Base-by-base conservation (phyloP, 2,113 vertebrate species). In the Piaya cayana region DNA sequence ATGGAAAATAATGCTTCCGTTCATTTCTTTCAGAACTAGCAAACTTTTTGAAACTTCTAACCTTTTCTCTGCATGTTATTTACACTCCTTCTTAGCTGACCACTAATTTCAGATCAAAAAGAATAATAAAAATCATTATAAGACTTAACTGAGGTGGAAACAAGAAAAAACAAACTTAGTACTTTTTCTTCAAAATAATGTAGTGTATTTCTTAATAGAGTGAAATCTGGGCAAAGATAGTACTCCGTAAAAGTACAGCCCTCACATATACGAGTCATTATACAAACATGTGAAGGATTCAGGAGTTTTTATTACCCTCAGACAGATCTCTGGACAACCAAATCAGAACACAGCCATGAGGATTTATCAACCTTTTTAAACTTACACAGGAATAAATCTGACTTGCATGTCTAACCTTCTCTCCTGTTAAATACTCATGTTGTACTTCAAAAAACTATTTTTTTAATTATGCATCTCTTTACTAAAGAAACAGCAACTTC, bases 21-120 rank as follows among this genome's bases (percentile, higher is more conserved):
- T 94, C 92, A 85, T 95, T 96, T 94, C 67, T 92, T 78, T 91
- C 75, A 39, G 88, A 92, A 95, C 69, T 58, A 65, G 13, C 1
- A 12, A 69, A 67, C 55, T 89, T 92, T 65, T 80, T 78, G 53
- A 96, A 96, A 80, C 53, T 58, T 83, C 25, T 71, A 50, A 96
- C 78, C 74, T 92, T 91, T 86, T 12, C 2, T 86, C 71, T 88
- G 21, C 63, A 43, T 77, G 69, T 86, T 67, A 89, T 84, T 93
- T 95, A 91, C 72, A 94, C 91, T 83, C 68, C 60, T 86, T 89
- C 53, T 79, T 86, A 47, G 60, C 7, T 88, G 83, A 76, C n/a
- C 55, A 56, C 42, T 88, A 65, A 52, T 82, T 82, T 86, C 16
- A 84, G 87, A 58, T 47, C 58, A 59, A 86, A 90, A 77, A 25